These are phyloP conservation scores for Frankliniella intonsa DNA, from an alignment of 2,888 invertebrate genomes.

Conservation along the genomic window DNA sequence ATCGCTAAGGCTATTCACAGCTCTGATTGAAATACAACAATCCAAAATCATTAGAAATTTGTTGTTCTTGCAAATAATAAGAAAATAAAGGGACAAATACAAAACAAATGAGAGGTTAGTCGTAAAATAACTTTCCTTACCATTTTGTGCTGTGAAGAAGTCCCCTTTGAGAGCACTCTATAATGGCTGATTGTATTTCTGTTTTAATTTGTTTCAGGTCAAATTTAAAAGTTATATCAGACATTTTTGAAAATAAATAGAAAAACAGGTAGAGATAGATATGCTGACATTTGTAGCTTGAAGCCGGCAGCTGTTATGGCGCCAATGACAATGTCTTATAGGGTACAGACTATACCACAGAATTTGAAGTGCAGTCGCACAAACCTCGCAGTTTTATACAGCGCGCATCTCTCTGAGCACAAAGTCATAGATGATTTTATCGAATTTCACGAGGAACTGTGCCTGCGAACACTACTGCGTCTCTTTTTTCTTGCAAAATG, in stretches of 20 bases:
- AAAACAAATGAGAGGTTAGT: constrained; percentile 22
- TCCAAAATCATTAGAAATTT: neutral
- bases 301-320: neutral
- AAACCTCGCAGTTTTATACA: neutral
- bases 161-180: constrained; percentile 74
- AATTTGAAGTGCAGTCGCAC: neutral
- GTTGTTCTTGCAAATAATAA: neutral
- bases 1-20: neutral
- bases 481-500: neutral
- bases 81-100: neutral
- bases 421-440: neutral
- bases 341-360: no score
- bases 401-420: neutral
- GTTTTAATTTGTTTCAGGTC: constrained; percentile 60
- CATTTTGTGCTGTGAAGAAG: constrained; percentile 79
- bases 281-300: neutral
- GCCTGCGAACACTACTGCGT: neutral
- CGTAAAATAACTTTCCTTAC: constrained; percentile 44
- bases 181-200: constrained; percentile 60
- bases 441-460: neutral
- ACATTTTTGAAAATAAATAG: constrained; percentile 40
- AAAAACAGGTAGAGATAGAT: neutral
- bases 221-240: constrained; percentile 46
- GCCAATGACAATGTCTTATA: neutral
- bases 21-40: neutral